These are phyloP conservation scores for Caenorhabditis elegans DNA, from an alignment of 1,140 invertebrate genomes.

Conservation along the genomic window WBcel235 BX284602.5:8204501-8205000, in stretches of 20 bases:
- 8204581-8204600: neutral
- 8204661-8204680: too few relatives aligned
- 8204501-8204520: too few relatives aligned
- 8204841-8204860: constrained; percentile 32
- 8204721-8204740: neutral
- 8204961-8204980: constrained; percentile 44
- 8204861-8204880: constrained; percentile 31
- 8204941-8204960: constrained; percentile 52
- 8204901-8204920: constrained; percentile 36
- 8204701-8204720: too few relatives aligned
- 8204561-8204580: neutral
- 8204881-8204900: constrained; percentile 39
- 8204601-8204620: neutral
- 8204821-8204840: constrained; percentile 33
- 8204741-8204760: constrained; percentile 43
- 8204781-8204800: constrained; percentile 31
- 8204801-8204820: constrained; percentile 31
- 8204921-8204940: constrained; percentile 60
- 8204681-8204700: too few relatives aligned
- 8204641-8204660: too few relatives aligned
- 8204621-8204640: neutral
- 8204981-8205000: constrained; percentile 53
- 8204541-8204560: neutral
- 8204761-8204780: constrained; percentile 39
- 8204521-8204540: neutral